Base-by-base conservation (phyloP, 2,113 vertebrate species). In the Pseudois nayaur region DNA sequence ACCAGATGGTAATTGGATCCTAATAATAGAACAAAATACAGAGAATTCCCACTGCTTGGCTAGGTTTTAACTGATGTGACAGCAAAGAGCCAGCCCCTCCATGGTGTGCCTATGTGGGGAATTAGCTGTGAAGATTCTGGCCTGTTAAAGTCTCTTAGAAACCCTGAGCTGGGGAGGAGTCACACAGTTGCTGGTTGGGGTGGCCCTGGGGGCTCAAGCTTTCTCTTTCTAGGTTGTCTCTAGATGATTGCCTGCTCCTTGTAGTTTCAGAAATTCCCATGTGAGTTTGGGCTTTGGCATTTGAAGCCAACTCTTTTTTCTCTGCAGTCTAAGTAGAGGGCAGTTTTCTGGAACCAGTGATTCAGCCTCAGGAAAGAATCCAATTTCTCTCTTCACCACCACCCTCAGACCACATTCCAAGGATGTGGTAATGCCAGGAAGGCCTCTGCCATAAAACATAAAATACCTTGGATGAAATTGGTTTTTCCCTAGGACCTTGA, bases 1-100 rank as follows among this genome's bases (percentile, higher is more conserved):
- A 95, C 57, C 88, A 98, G 97, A 92, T 52, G 25, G 96, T 97
- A 98, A 98, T 48, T 98, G 98, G 87, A 96, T 98, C 98, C 98
- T 97, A 98, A 98, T 83, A 98, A 98, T 50, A 98, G 97, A 98
- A 97, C 64, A 96, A 98, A 97, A 64, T 94, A 92, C 76, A 93
- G 93, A 98, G 85, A 93, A 96, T 97, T 98, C 95, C 95, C 97
- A 93, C 84, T 98, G 91, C 81, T 98, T 98, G 95, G 89, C 79
- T 95, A 92, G 95, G 93, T 93, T 98, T 98, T 98, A 98, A 98
- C 78, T 98, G 95, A 97, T 57, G 86, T 8, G 19, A 97, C 94
- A 96, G 87, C 60, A 92, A 83, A 96, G 97, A 98, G n/a, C 60
- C 93, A 97, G 19, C 36, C 95, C 86, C 64, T 93, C 45, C 10